Conservation (phyloP, 2,888 invertebrate species). For the Scaptodrosophila latifasciaeformis region DNA sequence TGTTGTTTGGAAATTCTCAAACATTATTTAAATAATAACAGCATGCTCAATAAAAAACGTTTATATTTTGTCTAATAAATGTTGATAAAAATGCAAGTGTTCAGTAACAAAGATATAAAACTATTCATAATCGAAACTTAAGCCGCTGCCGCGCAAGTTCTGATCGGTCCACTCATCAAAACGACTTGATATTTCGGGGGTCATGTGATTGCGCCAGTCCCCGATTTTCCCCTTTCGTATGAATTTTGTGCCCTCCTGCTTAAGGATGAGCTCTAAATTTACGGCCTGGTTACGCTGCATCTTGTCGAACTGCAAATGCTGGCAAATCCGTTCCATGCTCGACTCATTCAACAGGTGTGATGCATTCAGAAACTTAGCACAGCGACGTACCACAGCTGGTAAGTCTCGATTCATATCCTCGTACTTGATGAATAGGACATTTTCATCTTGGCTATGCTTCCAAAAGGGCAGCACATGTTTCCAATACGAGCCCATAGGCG, state of each 20-base stretch:
- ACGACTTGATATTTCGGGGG: slow-evolving; percentile 80
- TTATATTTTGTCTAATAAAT: too few species aligned
- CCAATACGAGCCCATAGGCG: slow-evolving; percentile 81
- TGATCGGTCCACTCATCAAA: slow-evolving; percentile 84
- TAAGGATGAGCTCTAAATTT: slow-evolving; percentile 82
- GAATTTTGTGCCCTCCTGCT: slow-evolving; percentile 78
- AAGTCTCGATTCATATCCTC: slow-evolving; percentile 89
- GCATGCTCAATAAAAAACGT: too few species aligned
- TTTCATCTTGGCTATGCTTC: slow-evolving; percentile 81
- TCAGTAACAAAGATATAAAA: too few species aligned
- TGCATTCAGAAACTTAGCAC: slow-evolving; percentile 78
- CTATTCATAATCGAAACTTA: slow-evolving; percentile 78
- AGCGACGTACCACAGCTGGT: slow-evolving; percentile 79
- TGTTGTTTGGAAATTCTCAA: too few species aligned
- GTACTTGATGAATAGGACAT: slow-evolving; percentile 86
- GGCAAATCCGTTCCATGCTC: slow-evolving; percentile 81
- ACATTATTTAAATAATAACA: too few species aligned
- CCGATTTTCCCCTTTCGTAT: slow-evolving; percentile 87
- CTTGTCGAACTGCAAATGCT: slow-evolving; percentile 86
- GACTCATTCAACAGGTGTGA: slow-evolving; percentile 80
- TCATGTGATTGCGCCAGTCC: slow-evolving; percentile 86
- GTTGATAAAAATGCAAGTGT: too few species aligned
- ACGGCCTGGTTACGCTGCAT: slow-evolving; percentile 89
- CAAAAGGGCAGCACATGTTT: slow-evolving; percentile 82
- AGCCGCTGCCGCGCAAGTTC: slow-evolving; percentile 79